Conservation (phyloP, 2,113 vertebrate genomes). For the Chunga burmeisteri region DNA sequence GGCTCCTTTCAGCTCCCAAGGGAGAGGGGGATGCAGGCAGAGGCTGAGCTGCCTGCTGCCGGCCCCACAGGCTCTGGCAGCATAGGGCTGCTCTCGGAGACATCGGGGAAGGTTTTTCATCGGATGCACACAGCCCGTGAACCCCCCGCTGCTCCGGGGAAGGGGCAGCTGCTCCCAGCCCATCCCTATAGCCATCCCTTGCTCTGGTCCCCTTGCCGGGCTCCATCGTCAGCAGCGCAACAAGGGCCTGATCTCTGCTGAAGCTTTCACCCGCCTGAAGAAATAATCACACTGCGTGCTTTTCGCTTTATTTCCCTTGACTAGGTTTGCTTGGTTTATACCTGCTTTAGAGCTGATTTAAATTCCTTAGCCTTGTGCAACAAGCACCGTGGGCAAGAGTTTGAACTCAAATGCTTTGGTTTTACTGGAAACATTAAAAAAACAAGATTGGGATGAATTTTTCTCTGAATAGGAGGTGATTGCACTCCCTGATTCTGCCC, state of each 20-base stretch:
- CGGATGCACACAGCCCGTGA: fast-evolving
- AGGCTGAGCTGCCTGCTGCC: background rate
- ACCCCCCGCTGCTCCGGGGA: no score
- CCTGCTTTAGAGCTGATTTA: background rate
- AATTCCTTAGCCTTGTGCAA: background rate
- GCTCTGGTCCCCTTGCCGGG: background rate
- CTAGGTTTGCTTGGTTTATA: background rate
- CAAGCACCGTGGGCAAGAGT: background rate
- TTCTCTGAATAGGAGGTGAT: background rate
- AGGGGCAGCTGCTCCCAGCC: background rate
- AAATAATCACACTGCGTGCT: background rate
- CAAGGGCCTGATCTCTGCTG: background rate
- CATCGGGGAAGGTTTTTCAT: background rate
- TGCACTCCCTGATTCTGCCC: background rate
- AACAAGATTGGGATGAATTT: background rate
- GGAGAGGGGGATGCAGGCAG: background rate
- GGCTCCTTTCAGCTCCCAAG: fast-evolving
- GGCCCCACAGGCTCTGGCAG: background rate
- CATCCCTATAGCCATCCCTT: fast-evolving
- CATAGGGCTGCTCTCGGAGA: fast-evolving
- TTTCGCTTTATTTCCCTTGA: background rate
- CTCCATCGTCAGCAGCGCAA: background rate
- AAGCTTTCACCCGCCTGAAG: background rate
- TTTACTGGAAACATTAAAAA: background rate
- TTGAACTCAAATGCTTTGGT: background rate